Base-by-base conservation (phyloP, 2,797 vertebrate species). In the Dryobates pubescens region DNA sequence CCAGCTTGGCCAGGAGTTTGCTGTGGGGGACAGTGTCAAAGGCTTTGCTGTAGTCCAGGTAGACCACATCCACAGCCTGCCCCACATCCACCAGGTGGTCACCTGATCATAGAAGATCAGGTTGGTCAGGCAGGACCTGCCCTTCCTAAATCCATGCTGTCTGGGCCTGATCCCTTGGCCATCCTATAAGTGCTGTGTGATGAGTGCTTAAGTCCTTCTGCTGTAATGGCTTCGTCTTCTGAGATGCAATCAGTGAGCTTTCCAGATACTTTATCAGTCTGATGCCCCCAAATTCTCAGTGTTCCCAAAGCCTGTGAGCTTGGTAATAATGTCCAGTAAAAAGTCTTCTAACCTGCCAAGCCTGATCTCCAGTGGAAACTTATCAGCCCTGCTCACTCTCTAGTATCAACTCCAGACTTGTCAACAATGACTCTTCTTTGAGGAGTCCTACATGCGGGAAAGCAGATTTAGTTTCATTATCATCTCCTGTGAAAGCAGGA, bases 381-480 rank as follows among this genome's bases (percentile, higher is more conserved):
- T 24, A 15, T 12, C 30, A 14, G 34, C 36, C 32, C 83, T 67
- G 58, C 65, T 72, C 51, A 26, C 47, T 56, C 47, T 43, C 34
- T 13, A 65, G 14, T 64, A 15, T 58, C 7, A 13, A 32, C 62
- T 11, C 59, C 69, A 45, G 62, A 27, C 51, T 63, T 75, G 61
- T 59, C 85, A 81, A 58, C 36, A 54, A 91, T 62, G 12, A 67
- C 56, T 91, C 41, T 69, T 80, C 86, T 87, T 53, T 80, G 58
- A 63, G 78, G 61, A 92, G 78, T 30, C 57, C 83, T 69, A 29
- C 64, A 59, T 8, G 54, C 69, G 90, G 88, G 56, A 56, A 54
- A 85, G 82, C 47, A 94, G 82, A 81, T 89, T 92, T 81, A 24
- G 63, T 87, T 89, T 67, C 75, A 34, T 78, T 84, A 83, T 78